Conservation (phyloP, 2,888 invertebrate genomes). For the Lasioglossum marginatum region DNA sequence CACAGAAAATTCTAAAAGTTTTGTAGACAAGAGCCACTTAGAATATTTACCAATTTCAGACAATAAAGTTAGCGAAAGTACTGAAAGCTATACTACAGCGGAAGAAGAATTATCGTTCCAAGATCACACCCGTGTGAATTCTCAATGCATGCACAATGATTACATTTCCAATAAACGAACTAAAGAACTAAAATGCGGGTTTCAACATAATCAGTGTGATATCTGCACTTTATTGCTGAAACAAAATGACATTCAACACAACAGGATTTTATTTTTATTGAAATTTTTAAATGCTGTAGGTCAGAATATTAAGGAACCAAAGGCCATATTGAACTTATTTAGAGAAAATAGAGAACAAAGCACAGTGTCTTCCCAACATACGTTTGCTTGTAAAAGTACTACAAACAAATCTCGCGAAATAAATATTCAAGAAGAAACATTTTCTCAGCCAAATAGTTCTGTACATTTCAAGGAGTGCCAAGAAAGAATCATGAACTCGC, state of each 20-base stretch:
- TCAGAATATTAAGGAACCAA: constrained; percentile 51
- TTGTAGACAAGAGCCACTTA: constrained; percentile 23
- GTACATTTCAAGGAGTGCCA: constrained; percentile 58
- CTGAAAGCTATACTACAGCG: constrained; percentile 44
- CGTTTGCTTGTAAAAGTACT: constrained; percentile 34
- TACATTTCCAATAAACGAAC: constrained; percentile 34
- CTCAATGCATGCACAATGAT: constrained; percentile 24
- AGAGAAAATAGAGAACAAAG: constrained; percentile 43
- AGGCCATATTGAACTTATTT: constrained; percentile 34
- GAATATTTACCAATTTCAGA: constrained; percentile 61
- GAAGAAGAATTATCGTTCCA: constrained; percentile 27
- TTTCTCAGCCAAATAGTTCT: constrained; percentile 47
- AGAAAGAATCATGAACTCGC: constrained; percentile 46
- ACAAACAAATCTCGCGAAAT: constrained; percentile 36
- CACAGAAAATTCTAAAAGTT: constrained; percentile 62
- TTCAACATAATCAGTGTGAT: constrained; percentile 37
- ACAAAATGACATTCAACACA: constrained; percentile 48
- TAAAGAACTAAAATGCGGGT: constrained; percentile 39
- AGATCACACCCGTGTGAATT: constrained; percentile 45
- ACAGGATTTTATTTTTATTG: constrained; percentile 31
- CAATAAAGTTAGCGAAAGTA: constrained; percentile 67
- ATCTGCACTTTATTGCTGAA: constrained; percentile 41
- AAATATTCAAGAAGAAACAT: constrained; percentile 42
- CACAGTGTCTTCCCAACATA: constrained; percentile 35
- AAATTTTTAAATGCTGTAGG: constrained; percentile 44